Base-by-base conservation (phyloP, 64 coral and sea anemone genomes). In the Astreopora myriophthalma region DNA sequence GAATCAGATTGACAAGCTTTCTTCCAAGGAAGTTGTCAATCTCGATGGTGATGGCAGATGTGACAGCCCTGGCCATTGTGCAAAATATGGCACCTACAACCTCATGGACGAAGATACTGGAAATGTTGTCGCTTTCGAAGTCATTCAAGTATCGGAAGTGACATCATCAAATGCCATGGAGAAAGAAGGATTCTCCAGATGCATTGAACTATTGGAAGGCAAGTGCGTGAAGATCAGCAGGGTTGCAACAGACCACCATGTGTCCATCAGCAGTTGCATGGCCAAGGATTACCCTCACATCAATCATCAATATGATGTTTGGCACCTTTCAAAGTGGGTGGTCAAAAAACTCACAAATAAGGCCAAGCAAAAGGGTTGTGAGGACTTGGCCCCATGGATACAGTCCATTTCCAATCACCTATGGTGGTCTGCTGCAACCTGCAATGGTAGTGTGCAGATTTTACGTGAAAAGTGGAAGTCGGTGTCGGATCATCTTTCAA, bases 101-200 rank as follows among this genome's bases (percentile, higher is more conserved):
- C n/a, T 91, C 10, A 81, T 91, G 75, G 75, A 80, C 28, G 38
- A 33, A 16, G 62, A 78, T 0, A 64, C 76, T 10, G 87, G 37
- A n/a, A 90, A 90, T 62, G 25, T 90, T 19, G 72, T 76, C 1
- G 73, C 51, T 3, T 42, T 79, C 35, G 24, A 65, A 14, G 60
- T 78, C 61, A 58, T 90, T 5, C 91, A 93, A 79, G 91, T 72
- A 7, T 71, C 40, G 29, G 73, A 93, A 65, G 91, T 76, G 8
- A 35, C 58, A 5, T 93, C 82, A 75, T 93, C 91, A 9, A 93
- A 93, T 93, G 82, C 82, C 0, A 93, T 93, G 83, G 91, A 87
- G 65, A 80, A 94, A 57, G 92, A 94, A 20, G 92, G 92, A 3
- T 94, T 87, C 48, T 81, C 80, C 46, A 34, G 86, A 51, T 88